Evolutionary conservation across 2,797 vertebrate species (phyloP).

Genomic region (Phalloptychus januarius): DNA sequence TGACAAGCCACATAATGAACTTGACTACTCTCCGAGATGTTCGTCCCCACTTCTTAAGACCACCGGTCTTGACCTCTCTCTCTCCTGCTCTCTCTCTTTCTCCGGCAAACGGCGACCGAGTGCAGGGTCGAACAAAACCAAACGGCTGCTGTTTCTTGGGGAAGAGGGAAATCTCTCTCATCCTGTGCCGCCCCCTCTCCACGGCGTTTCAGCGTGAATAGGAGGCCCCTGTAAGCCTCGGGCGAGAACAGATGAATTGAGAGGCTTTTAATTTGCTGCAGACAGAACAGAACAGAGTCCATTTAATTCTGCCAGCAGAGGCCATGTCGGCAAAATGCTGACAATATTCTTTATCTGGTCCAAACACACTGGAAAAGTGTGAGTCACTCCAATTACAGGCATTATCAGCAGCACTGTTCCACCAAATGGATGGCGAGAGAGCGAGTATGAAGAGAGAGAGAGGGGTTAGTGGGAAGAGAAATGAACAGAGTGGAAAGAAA

Average conservation of each 20-base stretch:
- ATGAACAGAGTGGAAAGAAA: slow-evolving; percentile 59
- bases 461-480: slow-evolving; percentile 62
- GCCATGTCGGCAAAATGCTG: slow-evolving; percentile 80
- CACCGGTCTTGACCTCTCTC: slow-evolving; percentile 52
- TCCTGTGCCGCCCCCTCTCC: slow-evolving; percentile 47
- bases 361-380: slow-evolving; percentile 83
- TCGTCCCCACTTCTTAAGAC: slow-evolving; percentile 51
- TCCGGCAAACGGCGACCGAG: slow-evolving; percentile 44
- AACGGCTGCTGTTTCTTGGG: slow-evolving; percentile 56
- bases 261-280: slow-evolving; percentile 82
- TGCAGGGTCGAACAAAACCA: slow-evolving; percentile 50
- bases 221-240: slow-evolving; percentile 77
- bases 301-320: slow-evolving; percentile 83
- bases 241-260: slow-evolving; percentile 81
- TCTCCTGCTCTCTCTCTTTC: slow-evolving; percentile 13
- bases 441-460: slow-evolving; percentile 54
- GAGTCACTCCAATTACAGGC: slow-evolving; percentile 84
- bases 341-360: slow-evolving; percentile 84
- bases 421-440: slow-evolving; percentile 74
- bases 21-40: slow-evolving; percentile 47
- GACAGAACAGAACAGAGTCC: slow-evolving; percentile 81
- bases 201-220: slow-evolving; percentile 71
- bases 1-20: slow-evolving; percentile 60
- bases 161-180: slow-evolving; percentile 62
- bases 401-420: slow-evolving; percentile 80